phyloP scores from a whole-genome alignment of 2,113 vertebrate species.

The Scomber scombrus region DNA sequence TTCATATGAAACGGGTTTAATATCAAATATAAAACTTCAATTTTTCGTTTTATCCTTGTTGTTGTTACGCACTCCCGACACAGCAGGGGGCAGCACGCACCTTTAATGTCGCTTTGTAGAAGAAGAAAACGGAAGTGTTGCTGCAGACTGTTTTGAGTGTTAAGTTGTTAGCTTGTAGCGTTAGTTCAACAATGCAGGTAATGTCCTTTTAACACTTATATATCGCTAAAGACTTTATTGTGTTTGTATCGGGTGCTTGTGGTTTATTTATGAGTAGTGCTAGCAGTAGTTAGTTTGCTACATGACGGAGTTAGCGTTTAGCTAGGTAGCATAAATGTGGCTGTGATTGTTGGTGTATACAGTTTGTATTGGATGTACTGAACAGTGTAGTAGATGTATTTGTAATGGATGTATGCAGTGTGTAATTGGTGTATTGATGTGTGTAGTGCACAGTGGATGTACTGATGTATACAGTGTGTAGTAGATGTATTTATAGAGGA shows the following conservation, averaged over 20 bases:
- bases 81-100: too few relatives aligned
- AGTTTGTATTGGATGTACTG: background rate
- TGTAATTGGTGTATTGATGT: background rate
- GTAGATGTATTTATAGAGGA: too few relatives aligned
- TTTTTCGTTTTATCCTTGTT: too few relatives aligned
- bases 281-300: background rate
- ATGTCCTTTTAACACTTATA: background rate
- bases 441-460: background rate
- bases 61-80: too few relatives aligned
- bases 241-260: background rate
- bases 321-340: background rate
- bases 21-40: too few relatives aligned
- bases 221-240: background rate
- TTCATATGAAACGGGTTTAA: too few relatives aligned
- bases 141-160: accelerated
- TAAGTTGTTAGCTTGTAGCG: background rate
- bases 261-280: background rate
- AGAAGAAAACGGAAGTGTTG: slow-evolving; percentile 31
- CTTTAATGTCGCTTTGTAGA: slow-evolving; percentile 20
- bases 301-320: background rate
- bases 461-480: too few relatives aligned
- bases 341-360: background rate
- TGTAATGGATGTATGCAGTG: background rate
- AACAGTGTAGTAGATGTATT: too few relatives aligned
- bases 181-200: slow-evolving; percentile 68